phyloP scores from a whole-genome alignment of 1,140 invertebrate species.

The Cotesia chilonis region DNA sequence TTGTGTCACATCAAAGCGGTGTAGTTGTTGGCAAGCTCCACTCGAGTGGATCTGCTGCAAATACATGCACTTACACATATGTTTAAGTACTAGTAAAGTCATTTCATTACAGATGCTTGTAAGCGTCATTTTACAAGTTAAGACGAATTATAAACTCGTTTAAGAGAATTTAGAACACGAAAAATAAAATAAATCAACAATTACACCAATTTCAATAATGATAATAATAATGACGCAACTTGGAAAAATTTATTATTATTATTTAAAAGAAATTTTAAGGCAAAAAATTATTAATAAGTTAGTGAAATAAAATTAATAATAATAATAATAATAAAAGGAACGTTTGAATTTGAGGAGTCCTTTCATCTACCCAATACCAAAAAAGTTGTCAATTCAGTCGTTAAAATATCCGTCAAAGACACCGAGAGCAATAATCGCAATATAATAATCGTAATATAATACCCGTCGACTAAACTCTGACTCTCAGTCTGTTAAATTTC shows the following conservation, averaged over 20 bases:
- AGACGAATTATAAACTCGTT: no score
- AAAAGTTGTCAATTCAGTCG: no score
- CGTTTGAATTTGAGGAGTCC: no score
- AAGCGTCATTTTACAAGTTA: no score
- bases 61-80: background rate
- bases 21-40: constrained; percentile 58
- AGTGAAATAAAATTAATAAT: no score
- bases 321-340: no score
- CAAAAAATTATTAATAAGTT: no score
- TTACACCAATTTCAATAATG: background rate
- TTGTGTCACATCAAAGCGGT: constrained; percentile 59
- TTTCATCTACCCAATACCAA: no score
- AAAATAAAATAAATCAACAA: background rate
- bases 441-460: background rate
- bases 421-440: background rate
- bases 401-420: background rate
- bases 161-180: no score
- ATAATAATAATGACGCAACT: no score
- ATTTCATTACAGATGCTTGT: background rate
- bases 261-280: no score
- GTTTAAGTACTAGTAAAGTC: background rate
- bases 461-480: background rate
- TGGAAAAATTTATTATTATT: no score
- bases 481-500: background rate
- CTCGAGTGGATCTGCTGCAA: background rate